These are phyloP conservation scores for Myotis myotis DNA, from an alignment of 2,797 vertebrate genomes.

Conservation along the genomic window DNA sequence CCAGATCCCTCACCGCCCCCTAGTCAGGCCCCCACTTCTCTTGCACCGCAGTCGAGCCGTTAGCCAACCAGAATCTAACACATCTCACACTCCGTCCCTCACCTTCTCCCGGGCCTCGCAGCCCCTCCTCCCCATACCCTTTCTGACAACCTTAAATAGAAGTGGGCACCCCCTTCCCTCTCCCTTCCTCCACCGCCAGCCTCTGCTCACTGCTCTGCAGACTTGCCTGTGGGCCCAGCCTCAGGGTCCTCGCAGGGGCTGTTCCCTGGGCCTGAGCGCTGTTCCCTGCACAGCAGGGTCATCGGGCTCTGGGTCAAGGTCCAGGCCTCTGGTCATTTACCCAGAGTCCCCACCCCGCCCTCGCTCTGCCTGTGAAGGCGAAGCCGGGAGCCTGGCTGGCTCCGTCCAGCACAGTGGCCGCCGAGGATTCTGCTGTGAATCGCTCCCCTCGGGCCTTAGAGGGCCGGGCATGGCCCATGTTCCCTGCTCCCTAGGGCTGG, in stretches of 20 bases:
- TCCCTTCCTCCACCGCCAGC: neutral
- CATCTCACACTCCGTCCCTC: neutral
- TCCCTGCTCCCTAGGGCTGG: neutral
- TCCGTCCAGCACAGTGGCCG: rapidly evolving
- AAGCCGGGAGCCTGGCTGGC: neutral
- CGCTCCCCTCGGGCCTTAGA: rapidly evolving
- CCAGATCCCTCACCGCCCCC: neutral
- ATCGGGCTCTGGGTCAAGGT: rapidly evolving
- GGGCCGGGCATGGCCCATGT: neutral
- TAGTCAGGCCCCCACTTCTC: rapidly evolving
- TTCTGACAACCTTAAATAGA: neutral
- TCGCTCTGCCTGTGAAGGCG: neutral
- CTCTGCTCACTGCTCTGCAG: neutral
- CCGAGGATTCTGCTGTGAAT: rapidly evolving
- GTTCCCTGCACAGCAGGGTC: neutral
- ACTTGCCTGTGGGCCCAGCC: neutral
- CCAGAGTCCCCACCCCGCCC: neutral
- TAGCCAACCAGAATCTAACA: neutral
- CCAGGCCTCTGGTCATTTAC: neutral
- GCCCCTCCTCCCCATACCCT: neutral
- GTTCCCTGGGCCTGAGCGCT: neutral
- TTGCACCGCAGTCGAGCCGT: rapidly evolving
- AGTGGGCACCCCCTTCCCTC: neutral
- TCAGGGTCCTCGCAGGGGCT: neutral
- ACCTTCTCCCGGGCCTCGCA: rapidly evolving